These are phyloP conservation scores for Hemichromis elongatus DNA, from an alignment of 2,113 vertebrate genomes.

Conservation along the genomic window DNA sequence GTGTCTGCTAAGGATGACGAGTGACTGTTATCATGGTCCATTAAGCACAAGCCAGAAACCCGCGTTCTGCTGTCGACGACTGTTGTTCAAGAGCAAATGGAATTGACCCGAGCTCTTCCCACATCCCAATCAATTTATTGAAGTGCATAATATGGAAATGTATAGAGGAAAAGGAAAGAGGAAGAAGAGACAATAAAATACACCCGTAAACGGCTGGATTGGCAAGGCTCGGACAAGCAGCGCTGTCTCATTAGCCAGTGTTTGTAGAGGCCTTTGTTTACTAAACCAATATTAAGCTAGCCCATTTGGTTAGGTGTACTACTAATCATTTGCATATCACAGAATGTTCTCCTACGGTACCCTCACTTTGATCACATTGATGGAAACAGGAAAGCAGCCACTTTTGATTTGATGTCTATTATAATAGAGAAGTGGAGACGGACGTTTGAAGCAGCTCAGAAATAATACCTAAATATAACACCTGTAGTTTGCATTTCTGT, in stretches of 20 bases:
- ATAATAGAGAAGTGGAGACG: background rate
- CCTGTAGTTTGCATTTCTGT: background rate
- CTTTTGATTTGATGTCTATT: background rate
- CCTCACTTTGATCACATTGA: background rate
- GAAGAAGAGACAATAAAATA: conserved; percentile 3
- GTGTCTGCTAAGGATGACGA: conserved; percentile 44
- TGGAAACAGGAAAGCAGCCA: background rate
- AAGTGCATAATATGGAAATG: conserved; percentile 24
- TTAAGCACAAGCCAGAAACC: conserved; percentile 33
- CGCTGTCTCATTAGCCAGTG: conserved; percentile 16
- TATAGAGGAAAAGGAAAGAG: background rate
- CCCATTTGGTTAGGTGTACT: background rate
- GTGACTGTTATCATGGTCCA: conserved; percentile 44
- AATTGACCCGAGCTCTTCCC: conserved; percentile 26
- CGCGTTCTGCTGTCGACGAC: conserved; percentile 4
- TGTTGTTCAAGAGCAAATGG: conserved; percentile 34
- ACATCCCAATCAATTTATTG: conserved; percentile 35
- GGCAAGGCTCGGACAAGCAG: background rate
- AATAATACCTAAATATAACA: background rate
- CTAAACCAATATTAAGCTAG: background rate
- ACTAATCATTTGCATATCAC: background rate
- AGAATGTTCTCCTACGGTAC: background rate
- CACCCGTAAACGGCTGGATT: background rate
- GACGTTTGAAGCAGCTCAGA: background rate
- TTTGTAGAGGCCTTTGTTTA: conserved; percentile 4